A percentile compares a stretch with the other conserved stretches of the same genome.
Conservation (phyloP, 2,113 vertebrate species). For the Vicugna pacos region DNA sequence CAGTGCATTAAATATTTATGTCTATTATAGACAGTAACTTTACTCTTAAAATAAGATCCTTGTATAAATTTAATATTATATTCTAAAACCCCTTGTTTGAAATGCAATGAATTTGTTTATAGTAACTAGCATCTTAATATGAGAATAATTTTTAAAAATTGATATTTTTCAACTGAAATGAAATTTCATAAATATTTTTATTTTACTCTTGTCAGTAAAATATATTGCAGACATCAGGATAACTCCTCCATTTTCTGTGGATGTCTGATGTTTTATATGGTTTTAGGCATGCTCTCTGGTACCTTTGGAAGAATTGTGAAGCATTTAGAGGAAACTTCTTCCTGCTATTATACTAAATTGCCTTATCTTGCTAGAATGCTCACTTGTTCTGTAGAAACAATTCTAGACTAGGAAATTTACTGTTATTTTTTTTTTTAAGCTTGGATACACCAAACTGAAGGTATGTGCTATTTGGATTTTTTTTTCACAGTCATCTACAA, state of each 20-base stretch:
- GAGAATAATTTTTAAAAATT: neutral
- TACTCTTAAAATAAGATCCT: neutral
- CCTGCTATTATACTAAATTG: neutral
- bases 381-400: neutral
- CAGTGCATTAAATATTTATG: neutral
- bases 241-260: neutral
- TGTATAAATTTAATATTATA: neutral
- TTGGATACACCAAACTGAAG: neutral
- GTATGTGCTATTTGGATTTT: neutral
- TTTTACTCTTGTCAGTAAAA: neutral
- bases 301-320: constrained; percentile 3
- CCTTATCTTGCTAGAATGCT: constrained; percentile 31
- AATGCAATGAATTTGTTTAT: neutral
- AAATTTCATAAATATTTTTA: constrained; percentile 35
- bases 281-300: neutral
- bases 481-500: neutral
- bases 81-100: neutral
- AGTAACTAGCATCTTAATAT: neutral
- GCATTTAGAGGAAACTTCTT: constrained; percentile 17
- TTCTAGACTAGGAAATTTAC: neutral
- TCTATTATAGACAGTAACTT: neutral
- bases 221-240: neutral
- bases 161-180: neutral
- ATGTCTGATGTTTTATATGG: neutral
- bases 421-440: neutral